Percentiles rank a stretch among this genome's conserved stretches.
These are phyloP conservation scores for Melanargia galathea DNA, from an alignment of 2,888 invertebrate genomes.

Conservation along the genomic window DNA sequence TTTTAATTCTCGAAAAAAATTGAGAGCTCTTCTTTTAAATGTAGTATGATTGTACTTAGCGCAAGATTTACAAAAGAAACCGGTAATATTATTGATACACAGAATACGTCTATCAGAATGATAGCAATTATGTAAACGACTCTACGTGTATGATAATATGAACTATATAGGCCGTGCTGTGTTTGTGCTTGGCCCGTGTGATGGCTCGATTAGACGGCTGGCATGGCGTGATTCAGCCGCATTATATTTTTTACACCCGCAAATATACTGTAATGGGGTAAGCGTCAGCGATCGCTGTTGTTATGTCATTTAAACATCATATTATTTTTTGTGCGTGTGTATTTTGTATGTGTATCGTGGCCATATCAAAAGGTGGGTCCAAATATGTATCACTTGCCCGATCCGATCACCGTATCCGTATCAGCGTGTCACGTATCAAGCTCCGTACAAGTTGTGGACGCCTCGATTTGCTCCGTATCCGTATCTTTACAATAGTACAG, in stretches of 20 bases:
- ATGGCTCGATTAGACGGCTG: constrained; percentile 20
- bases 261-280: neutral
- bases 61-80: neutral
- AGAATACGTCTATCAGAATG: neutral
- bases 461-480: too few relatives aligned
- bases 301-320: neutral
- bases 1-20: too few relatives aligned
- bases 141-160: neutral
- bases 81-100: neutral
- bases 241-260: constrained; percentile 23
- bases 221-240: constrained; percentile 24
- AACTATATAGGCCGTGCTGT: constrained; percentile 4
- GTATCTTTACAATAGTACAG: too few relatives aligned
- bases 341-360: too few relatives aligned
- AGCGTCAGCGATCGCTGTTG: neutral
- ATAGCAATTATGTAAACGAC: constrained; percentile 10
- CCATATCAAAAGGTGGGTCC: too few relatives aligned
- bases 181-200: constrained; percentile 16
- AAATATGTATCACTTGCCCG: too few relatives aligned
- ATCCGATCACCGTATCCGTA: too few relatives aligned
- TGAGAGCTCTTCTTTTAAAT: too few relatives aligned
- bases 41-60: too few relatives aligned
- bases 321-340: too few relatives aligned
- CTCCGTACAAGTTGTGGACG: too few relatives aligned
- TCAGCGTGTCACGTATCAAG: too few relatives aligned